Percentiles rank a stretch among this genome's conserved stretches.
phyloP scores from a whole-genome alignment of 2,888 invertebrate species.

The Rhodophaea formosa region DNA sequence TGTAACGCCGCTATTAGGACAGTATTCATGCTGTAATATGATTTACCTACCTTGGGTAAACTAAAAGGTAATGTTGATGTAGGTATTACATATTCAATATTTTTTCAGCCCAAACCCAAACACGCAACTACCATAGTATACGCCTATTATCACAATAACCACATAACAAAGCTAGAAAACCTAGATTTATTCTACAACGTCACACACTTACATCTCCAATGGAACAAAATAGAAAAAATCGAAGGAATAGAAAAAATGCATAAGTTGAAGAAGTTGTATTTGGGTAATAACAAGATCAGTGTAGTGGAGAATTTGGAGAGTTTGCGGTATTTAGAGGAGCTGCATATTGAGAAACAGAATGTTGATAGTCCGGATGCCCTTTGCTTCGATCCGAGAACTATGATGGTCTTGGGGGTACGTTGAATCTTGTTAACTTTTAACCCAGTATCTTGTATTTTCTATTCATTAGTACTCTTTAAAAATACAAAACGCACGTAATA shows the following conservation, averaged over 20 bases:
- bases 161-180: slow-evolving; percentile 87
- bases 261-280: slow-evolving; percentile 88
- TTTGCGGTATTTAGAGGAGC: slow-evolving; percentile 81
- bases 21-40: too few relatives aligned
- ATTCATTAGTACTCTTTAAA: too few relatives aligned
- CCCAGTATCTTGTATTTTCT: too few relatives aligned
- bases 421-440: not conserved
- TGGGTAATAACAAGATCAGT: slow-evolving; percentile 85
- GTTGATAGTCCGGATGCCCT: slow-evolving; percentile 78
- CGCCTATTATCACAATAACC: slow-evolving; percentile 91
- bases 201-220: slow-evolving; percentile 87
- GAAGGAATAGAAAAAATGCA: slow-evolving; percentile 83
- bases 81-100: slow-evolving; percentile 37
- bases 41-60: not conserved
- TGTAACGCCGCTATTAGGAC: too few relatives aligned
- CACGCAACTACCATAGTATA: slow-evolving; percentile 75
- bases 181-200: slow-evolving; percentile 83
- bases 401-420: slow-evolving; percentile 81
- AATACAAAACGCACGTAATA: too few relatives aligned
- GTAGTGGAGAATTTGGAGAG: slow-evolving; percentile 86
- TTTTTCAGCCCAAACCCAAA: slow-evolving; percentile 60
- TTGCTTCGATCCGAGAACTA: slow-evolving; percentile 85
- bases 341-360: slow-evolving; percentile 86
- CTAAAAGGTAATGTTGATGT: too few relatives aligned
- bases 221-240: slow-evolving; percentile 87